These are phyloP conservation scores for Nephrotoma guestfalica DNA, from an alignment of 2,888 invertebrate genomes.

Conservation along the genomic window DNA sequence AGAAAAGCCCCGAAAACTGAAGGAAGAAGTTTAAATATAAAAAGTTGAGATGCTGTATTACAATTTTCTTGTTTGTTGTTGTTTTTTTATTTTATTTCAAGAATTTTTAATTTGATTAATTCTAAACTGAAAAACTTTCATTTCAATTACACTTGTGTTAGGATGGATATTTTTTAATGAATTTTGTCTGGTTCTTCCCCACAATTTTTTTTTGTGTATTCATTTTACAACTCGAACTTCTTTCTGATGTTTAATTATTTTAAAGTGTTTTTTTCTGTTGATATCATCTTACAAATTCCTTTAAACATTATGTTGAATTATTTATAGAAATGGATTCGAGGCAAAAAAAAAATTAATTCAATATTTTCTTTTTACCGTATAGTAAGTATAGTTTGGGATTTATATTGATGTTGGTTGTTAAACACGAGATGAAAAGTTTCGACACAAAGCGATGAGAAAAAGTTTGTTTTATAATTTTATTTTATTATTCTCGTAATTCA, in stretches of 20 bases:
- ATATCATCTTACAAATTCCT: background rate
- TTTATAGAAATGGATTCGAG: background rate
- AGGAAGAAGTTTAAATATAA: background rate
- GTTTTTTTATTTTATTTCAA: background rate
- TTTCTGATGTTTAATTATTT: background rate
- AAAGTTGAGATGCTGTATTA: background rate
- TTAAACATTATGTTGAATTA: background rate
- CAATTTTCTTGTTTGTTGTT: background rate
- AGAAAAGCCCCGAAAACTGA: background rate
- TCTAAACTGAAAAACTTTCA: background rate
- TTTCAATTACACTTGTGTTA: background rate
- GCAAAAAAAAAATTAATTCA: background rate
- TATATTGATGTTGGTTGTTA: background rate
- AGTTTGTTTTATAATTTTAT: background rate
- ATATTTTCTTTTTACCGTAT: background rate
- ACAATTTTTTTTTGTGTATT: background rate
- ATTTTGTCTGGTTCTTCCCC: background rate
- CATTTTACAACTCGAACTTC: background rate
- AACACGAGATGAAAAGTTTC: background rate
- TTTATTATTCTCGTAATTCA: background rate
- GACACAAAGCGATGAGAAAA: background rate
- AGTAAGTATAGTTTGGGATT: background rate
- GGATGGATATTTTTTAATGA: background rate
- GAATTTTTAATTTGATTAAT: background rate
- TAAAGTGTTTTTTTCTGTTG: background rate